Percentiles rank a stretch among this genome's conserved stretches.
These are phyloP conservation scores for Percina caprodes DNA, from an alignment of 2,113 vertebrate species.

Conservation along the genomic window DNA sequence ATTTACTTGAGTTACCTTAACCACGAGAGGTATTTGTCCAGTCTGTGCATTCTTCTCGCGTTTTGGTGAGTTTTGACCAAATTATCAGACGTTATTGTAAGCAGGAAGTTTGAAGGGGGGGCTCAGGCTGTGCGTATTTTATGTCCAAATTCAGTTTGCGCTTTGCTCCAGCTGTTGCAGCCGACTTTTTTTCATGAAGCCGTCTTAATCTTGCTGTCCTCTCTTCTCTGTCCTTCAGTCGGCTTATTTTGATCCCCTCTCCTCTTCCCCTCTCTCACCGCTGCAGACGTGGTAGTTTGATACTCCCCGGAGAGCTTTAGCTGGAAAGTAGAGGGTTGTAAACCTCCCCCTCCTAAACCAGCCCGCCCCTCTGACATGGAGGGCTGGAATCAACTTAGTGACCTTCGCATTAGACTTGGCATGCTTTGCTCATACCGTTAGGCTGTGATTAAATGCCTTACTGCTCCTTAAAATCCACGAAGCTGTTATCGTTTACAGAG, in stretches of 20 bases:
- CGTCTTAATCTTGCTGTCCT: slow-evolving; percentile 37
- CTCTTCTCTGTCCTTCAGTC: slow-evolving; percentile 19
- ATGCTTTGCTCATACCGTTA: neutral
- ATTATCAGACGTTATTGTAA: slow-evolving; percentile 17
- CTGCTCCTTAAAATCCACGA: slow-evolving; percentile 5
- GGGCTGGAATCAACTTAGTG: slow-evolving; percentile 64
- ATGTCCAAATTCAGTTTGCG: slow-evolving; percentile 43
- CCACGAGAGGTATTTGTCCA: slow-evolving; percentile 24
- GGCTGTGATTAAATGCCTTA: slow-evolving; percentile 4
- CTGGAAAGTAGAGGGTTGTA: slow-evolving; percentile 59
- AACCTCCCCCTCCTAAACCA: slow-evolving; percentile 56
- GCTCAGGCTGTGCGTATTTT: slow-evolving; percentile 26
- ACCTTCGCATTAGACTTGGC: slow-evolving; percentile 61
- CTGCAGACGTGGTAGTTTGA: slow-evolving; percentile 83
- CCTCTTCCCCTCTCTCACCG: slow-evolving; percentile 53
- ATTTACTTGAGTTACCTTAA: slow-evolving; percentile 22
- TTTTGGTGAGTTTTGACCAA: neutral
- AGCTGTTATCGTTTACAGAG: slow-evolving; percentile 6
- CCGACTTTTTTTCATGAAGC: slow-evolving; percentile 46
- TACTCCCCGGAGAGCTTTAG: slow-evolving; percentile 61
- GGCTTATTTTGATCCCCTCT: slow-evolving; percentile 57
- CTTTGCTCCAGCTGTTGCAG: slow-evolving; percentile 60
- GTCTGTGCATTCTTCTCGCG: slow-evolving; percentile 59
- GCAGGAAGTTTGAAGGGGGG: slow-evolving; percentile 31
- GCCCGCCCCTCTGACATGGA: slow-evolving; percentile 64